Conservation (phyloP, 1,140 invertebrate genomes). For the Formica selysi region DNA sequence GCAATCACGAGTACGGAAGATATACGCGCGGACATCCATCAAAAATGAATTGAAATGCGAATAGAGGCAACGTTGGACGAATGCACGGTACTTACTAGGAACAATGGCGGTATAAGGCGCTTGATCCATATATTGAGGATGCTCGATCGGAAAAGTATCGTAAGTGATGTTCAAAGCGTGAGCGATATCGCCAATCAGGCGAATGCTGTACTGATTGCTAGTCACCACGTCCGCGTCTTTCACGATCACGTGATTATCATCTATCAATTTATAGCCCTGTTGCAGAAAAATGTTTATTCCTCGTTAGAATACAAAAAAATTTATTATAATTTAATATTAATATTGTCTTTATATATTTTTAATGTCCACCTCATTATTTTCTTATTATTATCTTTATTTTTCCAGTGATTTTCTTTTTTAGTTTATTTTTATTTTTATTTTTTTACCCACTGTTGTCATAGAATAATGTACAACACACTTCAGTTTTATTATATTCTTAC, state of each 20-base stretch:
- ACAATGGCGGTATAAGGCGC: slow-evolving; percentile 80
- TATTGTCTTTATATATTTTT: not conserved
- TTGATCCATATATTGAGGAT: slow-evolving; percentile 63
- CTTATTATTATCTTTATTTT: not conserved
- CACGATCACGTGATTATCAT: slow-evolving; percentile 80
- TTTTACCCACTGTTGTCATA: no score
- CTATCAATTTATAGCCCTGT: slow-evolving; percentile 80
- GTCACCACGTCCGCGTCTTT: slow-evolving; percentile 79
- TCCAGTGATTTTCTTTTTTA: not conserved
- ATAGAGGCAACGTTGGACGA: not conserved
- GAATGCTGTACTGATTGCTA: slow-evolving; percentile 80
- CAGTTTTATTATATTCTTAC: not conserved
- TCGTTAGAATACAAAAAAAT: not conserved
- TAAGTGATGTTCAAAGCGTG: slow-evolving; percentile 81
- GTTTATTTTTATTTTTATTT: not conserved
- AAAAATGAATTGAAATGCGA: not conserved
- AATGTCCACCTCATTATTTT: not conserved
- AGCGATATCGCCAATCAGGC: slow-evolving; percentile 78
- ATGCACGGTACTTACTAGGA: slow-evolving; percentile 75
- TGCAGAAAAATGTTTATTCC: slow-evolving; percentile 24
- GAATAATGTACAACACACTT: not conserved
- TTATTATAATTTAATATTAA: no score
- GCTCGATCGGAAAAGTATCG: slow-evolving; percentile 78
- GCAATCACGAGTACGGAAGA: not conserved
- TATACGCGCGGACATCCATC: not conserved